A percentile compares a stretch with the other conserved stretches of the same genome.
These are phyloP conservation scores for Idaea dimidiata DNA, from an alignment of 2,888 invertebrate genomes.

Conservation along the genomic window DNA sequence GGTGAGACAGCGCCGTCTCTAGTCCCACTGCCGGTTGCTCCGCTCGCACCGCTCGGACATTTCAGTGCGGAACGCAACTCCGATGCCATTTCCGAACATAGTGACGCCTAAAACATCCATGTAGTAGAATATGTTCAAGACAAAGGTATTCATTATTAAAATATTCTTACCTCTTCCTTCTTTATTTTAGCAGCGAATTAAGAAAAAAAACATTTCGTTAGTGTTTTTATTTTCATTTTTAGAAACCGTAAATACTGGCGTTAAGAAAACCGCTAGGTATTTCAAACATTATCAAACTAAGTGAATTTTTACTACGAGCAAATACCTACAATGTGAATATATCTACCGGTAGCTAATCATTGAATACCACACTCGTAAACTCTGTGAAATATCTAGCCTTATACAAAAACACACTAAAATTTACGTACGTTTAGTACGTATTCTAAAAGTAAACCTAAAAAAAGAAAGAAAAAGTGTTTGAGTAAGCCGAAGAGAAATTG, in stretches of 20 bases:
- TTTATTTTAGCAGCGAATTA: constrained; percentile 35
- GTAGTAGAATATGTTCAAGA: constrained; percentile 18
- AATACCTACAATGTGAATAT: not conserved
- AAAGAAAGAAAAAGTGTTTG: constrained; percentile 47
- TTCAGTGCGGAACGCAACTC: constrained; percentile 86
- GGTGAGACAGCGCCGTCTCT: constrained; percentile 82
- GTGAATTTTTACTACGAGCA: not conserved
- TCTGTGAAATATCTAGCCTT: not conserved
- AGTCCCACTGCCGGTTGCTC: constrained; percentile 53
- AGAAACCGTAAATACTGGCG: not conserved
- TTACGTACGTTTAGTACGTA: constrained; percentile 30
- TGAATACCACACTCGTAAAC: not conserved
- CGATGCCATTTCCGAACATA: constrained; percentile 87
- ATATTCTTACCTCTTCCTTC: constrained; percentile 72
- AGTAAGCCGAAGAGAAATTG: constrained; percentile 22
- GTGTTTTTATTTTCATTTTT: constrained; percentile 15
- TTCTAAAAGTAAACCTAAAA: constrained; percentile 74
- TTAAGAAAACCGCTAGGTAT: too few relatives aligned
- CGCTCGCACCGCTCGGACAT: constrained; percentile 80
- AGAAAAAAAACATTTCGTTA: constrained; percentile 17
- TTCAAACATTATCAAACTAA: not conserved
- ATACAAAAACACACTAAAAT: constrained; percentile 29
- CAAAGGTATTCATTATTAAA: constrained; percentile 26
- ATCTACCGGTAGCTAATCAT: not conserved
- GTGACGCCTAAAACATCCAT: constrained; percentile 78